Base-by-base conservation (phyloP, 2,888 invertebrate species). In the Pinctada fucata region DNA sequence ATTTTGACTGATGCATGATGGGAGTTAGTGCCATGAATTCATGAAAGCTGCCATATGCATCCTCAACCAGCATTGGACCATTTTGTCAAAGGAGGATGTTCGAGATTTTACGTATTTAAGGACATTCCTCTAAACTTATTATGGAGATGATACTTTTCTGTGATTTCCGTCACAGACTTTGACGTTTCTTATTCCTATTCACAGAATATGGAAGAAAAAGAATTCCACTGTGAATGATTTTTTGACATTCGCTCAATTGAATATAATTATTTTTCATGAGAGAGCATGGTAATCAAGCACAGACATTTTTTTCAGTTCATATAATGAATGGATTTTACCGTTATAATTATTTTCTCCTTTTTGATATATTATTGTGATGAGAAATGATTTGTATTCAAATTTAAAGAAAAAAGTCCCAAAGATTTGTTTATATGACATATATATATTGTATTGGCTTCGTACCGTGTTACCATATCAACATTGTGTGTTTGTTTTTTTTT, bases 11-110 rank as follows among this genome's bases (percentile, higher is more conserved):
- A 45, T 76, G 76, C 76, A 76, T 76, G 69, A 47, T 72, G 67
- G 72, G 79, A 72, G n/a, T 45, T 67, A 75, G 75, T 79, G 79
- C 79, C 79, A 79, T 79, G 72, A 63, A 78, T 52, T 74, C 74
- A 69, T 74, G 48, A 66, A 65, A 48, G 74, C 74, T 74, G 66
- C 72, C 74, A 74, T 74, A 74, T 74, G 74, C 74, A 74, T 74
- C 58, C 6, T 13, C 58, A 10, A 31, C 13, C 13, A 13, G 13
- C 58, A 10, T 58, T 58, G 58, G 58, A 58, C 58, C 58, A 58
- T 58, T 58, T 6, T 31, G 31, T 31, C 31, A 31, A 31, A 31
- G 31, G 31, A 31, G 31, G 31, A 31, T 31, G 31, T 31, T 31
- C 31, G 31, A 31, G 31, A 31, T 31, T 31, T 31, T 31, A 31